Evolutionary conservation across 2,888 invertebrate genomes (phyloP).

Genomic region (Stomorhina lunata): DNA sequence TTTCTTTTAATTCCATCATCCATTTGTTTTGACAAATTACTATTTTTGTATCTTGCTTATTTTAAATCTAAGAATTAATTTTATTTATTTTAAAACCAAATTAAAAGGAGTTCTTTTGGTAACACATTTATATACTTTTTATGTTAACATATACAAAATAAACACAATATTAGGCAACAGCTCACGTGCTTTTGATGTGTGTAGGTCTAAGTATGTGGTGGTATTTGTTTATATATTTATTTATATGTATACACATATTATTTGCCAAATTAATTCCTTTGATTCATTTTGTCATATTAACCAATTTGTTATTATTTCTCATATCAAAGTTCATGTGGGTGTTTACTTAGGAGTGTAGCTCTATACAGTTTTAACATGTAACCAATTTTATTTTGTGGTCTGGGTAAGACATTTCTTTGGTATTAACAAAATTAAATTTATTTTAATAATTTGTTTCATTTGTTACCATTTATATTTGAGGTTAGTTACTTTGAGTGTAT

Average conservation of each 20-base stretch:
- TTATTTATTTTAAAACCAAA: conserved; percentile 15
- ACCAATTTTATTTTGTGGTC: background rate
- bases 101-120: background rate
- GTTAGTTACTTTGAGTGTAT: too few relatives aligned
- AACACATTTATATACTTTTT: background rate
- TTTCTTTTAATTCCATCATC: background rate
- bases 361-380: background rate
- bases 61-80: background rate
- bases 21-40: conserved; percentile 12
- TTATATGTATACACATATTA: conserved; percentile 47
- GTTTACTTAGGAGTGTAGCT: background rate
- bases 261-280: conserved; percentile 45
- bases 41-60: background rate
- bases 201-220: background rate
- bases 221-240: conserved; percentile 38
- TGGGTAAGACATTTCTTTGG: conserved; percentile 23
- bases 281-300: conserved; percentile 29
- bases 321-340: background rate
- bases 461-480: background rate
- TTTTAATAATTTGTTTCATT: conserved; percentile 22
- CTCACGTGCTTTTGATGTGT: too few relatives aligned
- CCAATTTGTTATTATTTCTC: background rate
- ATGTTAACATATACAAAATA: too few relatives aligned
- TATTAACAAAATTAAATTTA: conserved; percentile 54
- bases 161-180: too few relatives aligned